Percentiles rank a stretch among this genome's conserved stretches.
These are phyloP conservation scores for Pachyseris speciosa DNA, from an alignment of 64 coral and sea anemone species.

Conservation along the genomic window DNA sequence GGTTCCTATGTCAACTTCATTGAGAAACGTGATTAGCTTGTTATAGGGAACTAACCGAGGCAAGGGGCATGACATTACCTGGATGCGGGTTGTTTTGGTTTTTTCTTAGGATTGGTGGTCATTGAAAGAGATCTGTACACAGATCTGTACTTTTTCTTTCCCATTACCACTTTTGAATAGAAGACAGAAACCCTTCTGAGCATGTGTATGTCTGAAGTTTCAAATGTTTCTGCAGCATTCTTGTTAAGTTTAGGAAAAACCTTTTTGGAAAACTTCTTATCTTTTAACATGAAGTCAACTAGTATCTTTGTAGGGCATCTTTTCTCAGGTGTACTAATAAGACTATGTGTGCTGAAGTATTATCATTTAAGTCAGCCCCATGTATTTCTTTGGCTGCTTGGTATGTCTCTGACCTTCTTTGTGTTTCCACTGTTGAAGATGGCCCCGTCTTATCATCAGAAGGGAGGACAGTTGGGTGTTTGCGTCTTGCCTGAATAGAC, in stretches of 20 bases:
- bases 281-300: not conserved
- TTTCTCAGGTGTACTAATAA: not conserved
- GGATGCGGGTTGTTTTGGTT: conserved; percentile 54
- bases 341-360: not conserved
- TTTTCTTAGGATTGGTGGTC: conserved; percentile 37
- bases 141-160: conserved; percentile 52
- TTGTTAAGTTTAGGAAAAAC: conserved; percentile 30
- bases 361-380: conserved; percentile 9
- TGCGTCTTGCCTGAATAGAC: not conserved
- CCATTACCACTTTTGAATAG: conserved; percentile 46
- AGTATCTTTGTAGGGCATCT: conserved; percentile 18
- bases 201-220: conserved; percentile 44
- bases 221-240: not conserved
- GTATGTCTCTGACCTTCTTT: conserved; percentile 36
- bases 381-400: conserved; percentile 23
- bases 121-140: conserved; percentile 32
- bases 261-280: conserved; percentile 28
- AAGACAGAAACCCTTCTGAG: conserved; percentile 40
- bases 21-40: conserved; percentile 53
- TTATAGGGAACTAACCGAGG: conserved; percentile 71
- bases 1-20: conserved; percentile 54
- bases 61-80: conserved; percentile 49
- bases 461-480: not conserved
- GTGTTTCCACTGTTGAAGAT: conserved; percentile 4
- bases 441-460: not conserved